Evolutionary conservation across 35 echinoderm and acorn worm species (phyloP).

Genomic region (Strongylocentrotus purpuratus): DNA sequence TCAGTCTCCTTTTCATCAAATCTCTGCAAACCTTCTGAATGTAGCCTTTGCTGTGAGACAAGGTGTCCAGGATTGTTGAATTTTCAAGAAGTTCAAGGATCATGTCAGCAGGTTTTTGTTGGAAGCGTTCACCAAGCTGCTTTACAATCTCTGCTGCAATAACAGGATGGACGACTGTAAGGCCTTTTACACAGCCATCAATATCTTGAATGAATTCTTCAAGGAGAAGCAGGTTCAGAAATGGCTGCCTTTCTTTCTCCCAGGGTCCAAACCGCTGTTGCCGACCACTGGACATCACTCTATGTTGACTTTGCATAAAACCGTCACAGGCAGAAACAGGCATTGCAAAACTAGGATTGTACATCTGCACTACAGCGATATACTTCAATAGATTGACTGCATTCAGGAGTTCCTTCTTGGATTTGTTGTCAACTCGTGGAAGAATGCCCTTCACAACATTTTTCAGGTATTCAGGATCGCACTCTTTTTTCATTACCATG

Average conservation of each 20-base stretch:
- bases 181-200: constrained; percentile 49
- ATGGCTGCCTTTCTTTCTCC: constrained; percentile 53
- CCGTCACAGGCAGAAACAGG: constrained; percentile 69
- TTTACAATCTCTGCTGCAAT: constrained; percentile 56
- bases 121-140: constrained; percentile 18
- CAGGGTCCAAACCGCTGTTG: constrained; percentile 37
- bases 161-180: constrained; percentile 65
- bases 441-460: constrained; percentile 55
- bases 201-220: constrained; percentile 42
- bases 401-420: background rate
- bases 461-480: constrained; percentile 58
- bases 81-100: constrained; percentile 42
- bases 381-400: constrained; percentile 57
- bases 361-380: constrained; percentile 57
- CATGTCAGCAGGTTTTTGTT: constrained; percentile 47
- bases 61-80: constrained; percentile 37
- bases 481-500: constrained; percentile 82
- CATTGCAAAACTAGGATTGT: constrained; percentile 54
- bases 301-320: constrained; percentile 49
- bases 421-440: background rate
- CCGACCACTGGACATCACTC: background rate
- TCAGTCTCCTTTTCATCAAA: constrained; percentile 44
- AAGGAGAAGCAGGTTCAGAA: constrained; percentile 53
- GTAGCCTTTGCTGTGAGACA: constrained; percentile 61
- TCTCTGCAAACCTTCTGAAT: constrained; percentile 45